A percentile compares a stretch with the other conserved stretches of the same genome.
These are phyloP conservation scores for Halcyon smyrnensis DNA, from an alignment of 2,797 vertebrate genomes.

Conservation along the genomic window DNA sequence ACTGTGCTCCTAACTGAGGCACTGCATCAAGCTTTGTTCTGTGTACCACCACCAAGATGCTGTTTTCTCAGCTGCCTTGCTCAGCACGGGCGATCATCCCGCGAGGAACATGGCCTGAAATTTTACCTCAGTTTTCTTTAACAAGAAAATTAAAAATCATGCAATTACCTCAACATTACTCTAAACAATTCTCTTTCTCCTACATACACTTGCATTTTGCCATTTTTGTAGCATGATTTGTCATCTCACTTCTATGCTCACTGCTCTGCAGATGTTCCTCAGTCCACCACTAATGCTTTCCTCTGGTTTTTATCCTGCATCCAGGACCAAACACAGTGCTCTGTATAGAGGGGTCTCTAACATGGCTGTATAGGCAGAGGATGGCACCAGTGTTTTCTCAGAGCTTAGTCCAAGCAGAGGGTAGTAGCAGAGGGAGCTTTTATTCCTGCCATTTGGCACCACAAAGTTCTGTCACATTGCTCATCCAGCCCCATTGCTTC, in stretches of 20 bases:
- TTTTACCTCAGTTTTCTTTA: not conserved
- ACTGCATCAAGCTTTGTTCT: not conserved
- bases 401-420: not conserved
- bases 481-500: not conserved
- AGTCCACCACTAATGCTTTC: not conserved
- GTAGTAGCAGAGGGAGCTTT: not conserved
- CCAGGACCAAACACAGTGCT: not conserved
- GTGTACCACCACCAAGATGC: not conserved
- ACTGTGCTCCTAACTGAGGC: not conserved
- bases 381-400: not conserved
- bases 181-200: not conserved
- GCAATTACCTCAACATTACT: not conserved
- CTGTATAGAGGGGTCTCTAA: not conserved
- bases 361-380: accelerated
- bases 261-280: not conserved
- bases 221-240: not conserved
- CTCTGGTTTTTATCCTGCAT: not conserved
- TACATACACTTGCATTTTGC: not conserved
- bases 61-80: not conserved
- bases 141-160: not conserved
- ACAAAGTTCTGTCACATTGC: not conserved
- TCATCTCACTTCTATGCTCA: not conserved
- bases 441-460: not conserved
- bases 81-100: not conserved
- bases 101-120: not conserved